A percentile compares a stretch with the other conserved stretches of the same genome.
These are phyloP conservation scores for Drosophila bifasciata DNA, from an alignment of 1,140 invertebrate species.

Conservation along the genomic window DNA sequence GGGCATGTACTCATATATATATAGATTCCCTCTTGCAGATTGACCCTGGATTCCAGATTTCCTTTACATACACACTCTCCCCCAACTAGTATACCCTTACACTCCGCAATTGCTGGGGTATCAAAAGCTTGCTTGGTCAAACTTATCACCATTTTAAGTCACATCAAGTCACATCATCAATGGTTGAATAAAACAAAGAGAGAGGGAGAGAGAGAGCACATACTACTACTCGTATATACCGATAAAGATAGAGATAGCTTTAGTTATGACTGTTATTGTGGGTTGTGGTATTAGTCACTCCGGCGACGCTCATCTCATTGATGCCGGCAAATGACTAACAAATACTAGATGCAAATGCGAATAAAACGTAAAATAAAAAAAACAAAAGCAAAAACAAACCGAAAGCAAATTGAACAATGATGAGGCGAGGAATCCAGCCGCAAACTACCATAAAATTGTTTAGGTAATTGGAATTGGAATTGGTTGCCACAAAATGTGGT, in stretches of 20 bases:
- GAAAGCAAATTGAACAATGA: constrained; percentile 32
- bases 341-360: constrained; percentile 14
- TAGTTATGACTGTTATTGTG: constrained; percentile 5
- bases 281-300: constrained; percentile 58
- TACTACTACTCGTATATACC: too few relatives aligned
- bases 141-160: constrained; percentile 25
- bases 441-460: constrained; percentile 40
- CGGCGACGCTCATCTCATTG: constrained; percentile 9
- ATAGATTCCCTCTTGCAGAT: too few relatives aligned
- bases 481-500: constrained; percentile 22
- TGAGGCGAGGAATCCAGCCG: background rate
- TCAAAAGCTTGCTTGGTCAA: constrained; percentile 18
- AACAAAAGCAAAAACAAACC: constrained; percentile 1
- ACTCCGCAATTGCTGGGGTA: background rate
- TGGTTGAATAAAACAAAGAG: background rate
- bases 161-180: constrained; percentile 25
- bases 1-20: too few relatives aligned
- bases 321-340: constrained; percentile 49
- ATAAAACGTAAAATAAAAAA: constrained; percentile 8
- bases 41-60: too few relatives aligned
- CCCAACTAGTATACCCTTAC: background rate
- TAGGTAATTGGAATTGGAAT: constrained; percentile 29
- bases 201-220: constrained; percentile 2
- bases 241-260: background rate
- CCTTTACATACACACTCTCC: too few relatives aligned